Evolutionary conservation across 2,888 invertebrate genomes (phyloP), one percentile per base, ranked within the genome.

Genomic region (Andrena marginata): DNA sequence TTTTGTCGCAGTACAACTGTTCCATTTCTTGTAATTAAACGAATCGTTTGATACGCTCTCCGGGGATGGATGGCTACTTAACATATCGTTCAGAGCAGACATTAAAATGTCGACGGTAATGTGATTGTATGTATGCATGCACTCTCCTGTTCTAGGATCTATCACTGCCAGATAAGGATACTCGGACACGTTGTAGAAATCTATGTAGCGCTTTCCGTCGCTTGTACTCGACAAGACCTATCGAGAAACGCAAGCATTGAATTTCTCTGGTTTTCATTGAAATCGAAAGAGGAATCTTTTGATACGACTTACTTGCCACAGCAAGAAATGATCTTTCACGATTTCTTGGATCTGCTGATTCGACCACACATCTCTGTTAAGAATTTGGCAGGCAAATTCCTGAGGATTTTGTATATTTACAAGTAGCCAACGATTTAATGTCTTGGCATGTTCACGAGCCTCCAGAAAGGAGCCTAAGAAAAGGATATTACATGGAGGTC

Each of bases 301-400:
- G 8, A 7, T 10, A 31, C 10, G 48, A 86, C 82, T 77, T 88
- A 96, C 96, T 95, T 97, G 97, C 96, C 96, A 97, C 88, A 97
- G 95, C 20, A 97, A 93, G 91, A 97, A 97, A 91, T 96, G 95
- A 73, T 96, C 95, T 64, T 95, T 95, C 29, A 97, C 94, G 76
- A 97, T 93, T 74, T 95, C 95, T 81, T 96, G 95, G 6, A 97
- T 95, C 75, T 95, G 95, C 60, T 93, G 92, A 86, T 96, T 95
- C 16, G 96, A 95, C 97, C 97, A 97, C 1, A 97, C 95, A 91
- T 97, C 97, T 62, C 97, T 94, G 93, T 97, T 97, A 64, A 97
- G 94, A 10, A 96, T 95, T 93, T 97, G 97, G 85, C 97, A 97
- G 29, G 95, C 94, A 91, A 97, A 97, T 92, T 96, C 96, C 87